Percentiles rank a stretch among this genome's conserved stretches.
Conservation (phyloP, 35 echinoderm and acorn worm genomes). For the Stichopus chloronotus region DNA sequence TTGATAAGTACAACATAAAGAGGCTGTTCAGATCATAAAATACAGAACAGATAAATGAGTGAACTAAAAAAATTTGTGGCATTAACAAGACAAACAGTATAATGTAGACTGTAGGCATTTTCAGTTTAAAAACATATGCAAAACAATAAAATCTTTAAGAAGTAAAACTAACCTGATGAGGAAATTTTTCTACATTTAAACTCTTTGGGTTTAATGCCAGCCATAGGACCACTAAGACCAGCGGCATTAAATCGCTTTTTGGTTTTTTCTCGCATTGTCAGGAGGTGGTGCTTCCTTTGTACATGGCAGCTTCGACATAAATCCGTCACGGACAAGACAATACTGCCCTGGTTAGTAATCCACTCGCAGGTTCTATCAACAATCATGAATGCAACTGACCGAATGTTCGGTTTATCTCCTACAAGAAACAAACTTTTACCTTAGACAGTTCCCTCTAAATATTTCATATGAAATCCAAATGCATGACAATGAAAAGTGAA, state of each 20-base stretch:
- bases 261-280: constrained; percentile 55
- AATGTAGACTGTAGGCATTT: no score
- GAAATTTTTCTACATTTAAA: constrained; percentile 47
- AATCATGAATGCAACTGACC: constrained; percentile 46
- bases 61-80: no score
- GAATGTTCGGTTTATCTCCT: constrained; percentile 1
- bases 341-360: not conserved
- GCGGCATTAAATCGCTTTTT: constrained; percentile 31
- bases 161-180: constrained; percentile 25
- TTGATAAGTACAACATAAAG: no score
- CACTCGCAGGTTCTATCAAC: constrained; percentile 38
- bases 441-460: not conserved
- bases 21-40: no score
- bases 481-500: no score
- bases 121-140: no score
- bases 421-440: not conserved
- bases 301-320: constrained; percentile 43
- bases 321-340: constrained; percentile 6
- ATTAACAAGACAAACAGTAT: no score
- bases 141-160: no score
- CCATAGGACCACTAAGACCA: not conserved
- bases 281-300: constrained; percentile 5
- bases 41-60: no score
- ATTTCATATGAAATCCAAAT: no score
- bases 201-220: constrained; percentile 15